These are phyloP conservation scores for Aricia agestis DNA, from an alignment of 1,140 invertebrate genomes.

Conservation along the genomic window DNA sequence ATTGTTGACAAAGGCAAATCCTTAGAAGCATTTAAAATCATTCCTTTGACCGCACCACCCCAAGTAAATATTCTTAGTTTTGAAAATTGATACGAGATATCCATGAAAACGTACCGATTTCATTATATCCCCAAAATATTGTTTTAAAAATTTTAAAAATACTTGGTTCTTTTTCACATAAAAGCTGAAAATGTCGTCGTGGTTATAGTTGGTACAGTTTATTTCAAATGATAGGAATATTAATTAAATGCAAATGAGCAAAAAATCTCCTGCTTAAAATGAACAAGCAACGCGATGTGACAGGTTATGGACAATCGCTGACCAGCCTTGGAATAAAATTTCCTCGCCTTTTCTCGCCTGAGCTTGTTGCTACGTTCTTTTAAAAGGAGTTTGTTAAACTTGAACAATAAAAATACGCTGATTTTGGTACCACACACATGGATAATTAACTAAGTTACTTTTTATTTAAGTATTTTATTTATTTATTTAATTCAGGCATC, in stretches of 20 bases:
- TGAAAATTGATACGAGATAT: too few relatives aligned
- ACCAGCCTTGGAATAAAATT: constrained; percentile 3
- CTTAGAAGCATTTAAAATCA: too few relatives aligned
- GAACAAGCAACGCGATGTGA: constrained; percentile 44
- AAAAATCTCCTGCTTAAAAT: constrained; percentile 41
- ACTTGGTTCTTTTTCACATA: constrained; percentile 19
- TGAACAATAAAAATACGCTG: too few relatives aligned
- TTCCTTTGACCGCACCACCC: too few relatives aligned
- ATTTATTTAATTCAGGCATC: too few relatives aligned
- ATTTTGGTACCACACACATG: too few relatives aligned
- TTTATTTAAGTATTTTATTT: too few relatives aligned
- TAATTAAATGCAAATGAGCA: constrained; percentile 56
- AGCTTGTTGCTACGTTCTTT: neutral
- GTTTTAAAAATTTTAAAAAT: neutral
- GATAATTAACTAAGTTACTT: too few relatives aligned
- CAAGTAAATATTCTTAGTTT: too few relatives aligned
- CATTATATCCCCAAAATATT: too few relatives aligned
- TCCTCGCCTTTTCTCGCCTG: neutral
- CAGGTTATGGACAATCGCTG: constrained; percentile 28
- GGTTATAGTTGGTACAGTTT: neutral
- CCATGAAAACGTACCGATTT: neutral
- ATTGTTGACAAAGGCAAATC: neutral
- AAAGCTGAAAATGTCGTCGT: neutral
- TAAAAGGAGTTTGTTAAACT: too few relatives aligned
- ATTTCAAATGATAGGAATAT: constrained; percentile 22